Base-by-base conservation (phyloP, 2,113 vertebrate genomes). In the Nothoprocta perdicaria region DNA sequence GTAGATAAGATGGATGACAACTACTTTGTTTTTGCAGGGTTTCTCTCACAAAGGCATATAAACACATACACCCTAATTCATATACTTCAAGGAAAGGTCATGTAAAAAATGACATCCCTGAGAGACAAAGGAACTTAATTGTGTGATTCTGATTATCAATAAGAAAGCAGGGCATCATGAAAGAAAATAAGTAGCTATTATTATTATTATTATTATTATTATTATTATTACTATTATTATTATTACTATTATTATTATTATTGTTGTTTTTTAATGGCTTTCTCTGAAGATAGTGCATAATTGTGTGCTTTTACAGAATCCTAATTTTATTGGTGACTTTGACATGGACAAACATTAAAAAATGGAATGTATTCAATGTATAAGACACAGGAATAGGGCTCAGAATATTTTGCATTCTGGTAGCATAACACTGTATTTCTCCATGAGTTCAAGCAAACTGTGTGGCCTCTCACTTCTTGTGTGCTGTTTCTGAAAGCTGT, bases 41-140 rank as follows among this genome's bases (percentile, higher is more conserved):
- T 69, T 89, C 90, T 48, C 48, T 48, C 19, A 40, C 7, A 40
- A 0, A 46, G 12, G 46, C 2, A 38, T 3, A 41, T 1, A 26
- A 1, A 58, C 5, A 50, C 12, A 22, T 3, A 43, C 2, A 53
- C 5, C 11, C 5, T 31, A 2, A 3, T 29, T 88, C 19, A 15
- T 38, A 29, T 12, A 31, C 0, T 15, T 52, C 19, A 12, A 76
- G 46, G 6, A 91, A 61, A 10, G 40, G 7, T 53, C 33, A 57
- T 27, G 26, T 5, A 72, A 58, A 76, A 84, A 86, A 0, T 10
- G 23, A 3, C 10, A 55, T 26, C 78, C 23, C 23, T 6, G 18
- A 69, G 26, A 72, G 17, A 63, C 26, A 13, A 78, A 78, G n/a
- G 4, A 91, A 73, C 22, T 84, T 76, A 43, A 52, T 73, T 75